These are phyloP conservation scores for Sisor rabdophorus DNA, from an alignment of 2,113 vertebrate genomes.

Conservation along the genomic window DNA sequence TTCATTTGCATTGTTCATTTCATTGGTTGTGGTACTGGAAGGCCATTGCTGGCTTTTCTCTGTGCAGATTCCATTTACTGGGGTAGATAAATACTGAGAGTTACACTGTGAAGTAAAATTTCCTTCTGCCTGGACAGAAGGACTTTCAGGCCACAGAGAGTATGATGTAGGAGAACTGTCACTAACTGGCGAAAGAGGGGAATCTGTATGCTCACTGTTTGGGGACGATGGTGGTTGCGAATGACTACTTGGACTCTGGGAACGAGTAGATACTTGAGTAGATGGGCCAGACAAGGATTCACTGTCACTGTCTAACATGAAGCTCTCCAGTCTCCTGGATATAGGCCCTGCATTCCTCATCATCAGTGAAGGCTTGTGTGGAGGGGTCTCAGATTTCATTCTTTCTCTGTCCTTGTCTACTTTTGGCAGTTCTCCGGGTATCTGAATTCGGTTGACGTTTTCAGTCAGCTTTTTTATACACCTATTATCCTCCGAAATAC, in stretches of 20 bases:
- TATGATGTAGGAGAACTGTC: slow-evolving; percentile 31
- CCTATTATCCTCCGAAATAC: slow-evolving; percentile 40
- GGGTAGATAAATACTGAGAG: slow-evolving; percentile 6
- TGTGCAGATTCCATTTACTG: slow-evolving; percentile 29
- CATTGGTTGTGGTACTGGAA: background rate
- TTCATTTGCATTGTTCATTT: background rate
- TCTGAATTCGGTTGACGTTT: slow-evolving; percentile 22
- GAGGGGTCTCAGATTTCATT: slow-evolving; percentile 34
- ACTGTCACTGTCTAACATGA: slow-evolving; percentile 67
- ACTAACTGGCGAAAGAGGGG: slow-evolving; percentile 34
- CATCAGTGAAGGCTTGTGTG: slow-evolving; percentile 48
- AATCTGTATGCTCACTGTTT: slow-evolving; percentile 37
- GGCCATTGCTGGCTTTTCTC: slow-evolving; percentile 13
- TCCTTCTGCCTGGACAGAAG: slow-evolving; percentile 4
- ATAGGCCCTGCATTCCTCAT: slow-evolving; percentile 76
- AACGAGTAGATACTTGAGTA: slow-evolving; percentile 28
- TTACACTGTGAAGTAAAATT: background rate
- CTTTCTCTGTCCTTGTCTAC: slow-evolving; percentile 38
- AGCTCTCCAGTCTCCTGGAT: slow-evolving; percentile 73
- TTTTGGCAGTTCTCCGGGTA: background rate
- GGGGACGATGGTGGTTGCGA: slow-evolving; percentile 38
- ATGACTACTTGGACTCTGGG: slow-evolving; percentile 39
- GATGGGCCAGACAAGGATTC: slow-evolving; percentile 64
- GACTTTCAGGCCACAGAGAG: slow-evolving; percentile 39
- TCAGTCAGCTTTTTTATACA: slow-evolving; percentile 33